These are phyloP conservation scores for Ferrisia virgata DNA, from an alignment of 2,888 invertebrate genomes.

Conservation along the genomic window DNA sequence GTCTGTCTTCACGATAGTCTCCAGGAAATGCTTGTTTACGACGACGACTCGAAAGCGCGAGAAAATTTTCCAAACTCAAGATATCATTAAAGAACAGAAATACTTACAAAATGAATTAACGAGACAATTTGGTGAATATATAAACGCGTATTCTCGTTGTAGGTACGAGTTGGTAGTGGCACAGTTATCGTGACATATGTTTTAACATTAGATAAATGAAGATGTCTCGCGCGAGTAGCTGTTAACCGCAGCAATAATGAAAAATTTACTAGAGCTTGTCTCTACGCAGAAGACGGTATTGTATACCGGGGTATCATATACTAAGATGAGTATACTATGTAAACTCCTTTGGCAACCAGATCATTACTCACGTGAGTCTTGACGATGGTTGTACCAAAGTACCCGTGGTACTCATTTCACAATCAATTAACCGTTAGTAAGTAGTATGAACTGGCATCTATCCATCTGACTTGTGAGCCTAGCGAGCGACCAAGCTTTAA, in stretches of 20 bases:
- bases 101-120: not conserved
- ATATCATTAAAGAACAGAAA: not conserved
- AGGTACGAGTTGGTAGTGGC: not conserved
- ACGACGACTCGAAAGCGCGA: not conserved
- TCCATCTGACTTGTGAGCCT: not conserved
- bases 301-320: too few species aligned
- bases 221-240: not conserved
- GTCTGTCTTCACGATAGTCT: too few species aligned
- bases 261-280: not conserved
- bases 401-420: slow-evolving; percentile 6
- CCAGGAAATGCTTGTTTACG: too few species aligned
- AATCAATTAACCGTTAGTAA: slow-evolving; percentile 2
- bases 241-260: not conserved
- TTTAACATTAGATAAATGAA: not conserved
- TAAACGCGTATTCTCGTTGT: not conserved
- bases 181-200: not conserved
- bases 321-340: not conserved
- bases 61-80: not conserved
- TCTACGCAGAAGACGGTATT: not conserved
- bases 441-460: not conserved
- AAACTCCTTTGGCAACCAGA: not conserved
- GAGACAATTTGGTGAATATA: not conserved
- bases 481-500: too few species aligned
- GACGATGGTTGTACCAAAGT: not conserved
- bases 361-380: slow-evolving; percentile 6